Conservation (phyloP, 2,888 invertebrate genomes). For the Aspidapion aeneum region DNA sequence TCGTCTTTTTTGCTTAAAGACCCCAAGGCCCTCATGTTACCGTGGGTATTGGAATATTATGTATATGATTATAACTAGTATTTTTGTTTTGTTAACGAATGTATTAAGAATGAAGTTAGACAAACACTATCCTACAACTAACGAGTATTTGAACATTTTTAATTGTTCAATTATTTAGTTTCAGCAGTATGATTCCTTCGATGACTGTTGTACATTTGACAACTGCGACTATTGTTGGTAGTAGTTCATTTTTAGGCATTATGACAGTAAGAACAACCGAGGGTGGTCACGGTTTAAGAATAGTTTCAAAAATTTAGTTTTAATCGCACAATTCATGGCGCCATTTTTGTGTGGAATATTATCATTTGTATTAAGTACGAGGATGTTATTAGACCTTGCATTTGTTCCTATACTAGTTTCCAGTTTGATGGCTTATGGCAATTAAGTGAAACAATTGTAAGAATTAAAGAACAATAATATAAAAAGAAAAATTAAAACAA, state of each 20-base stretch:
- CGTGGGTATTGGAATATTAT: no score
- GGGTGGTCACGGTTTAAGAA: conserved; percentile 25
- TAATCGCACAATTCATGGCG: conserved; percentile 19
- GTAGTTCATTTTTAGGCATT: conserved; percentile 20
- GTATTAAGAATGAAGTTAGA: conserved; percentile 22
- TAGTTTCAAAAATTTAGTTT: conserved; percentile 23
- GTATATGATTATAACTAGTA: conserved; percentile 16
- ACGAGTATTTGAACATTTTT: conserved; percentile 17
- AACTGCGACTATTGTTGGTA: not conserved
- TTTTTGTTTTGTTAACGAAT: conserved; percentile 17
- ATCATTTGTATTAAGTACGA: conserved; percentile 18
- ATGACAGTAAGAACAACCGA: conserved; percentile 18
- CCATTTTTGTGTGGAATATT: conserved; percentile 24
- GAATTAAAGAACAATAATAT: not conserved
- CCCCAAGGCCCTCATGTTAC: no score
- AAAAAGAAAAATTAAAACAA: no score
- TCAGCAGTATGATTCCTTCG: conserved; percentile 13
- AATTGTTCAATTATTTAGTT: conserved; percentile 13
- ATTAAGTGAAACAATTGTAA: conserved; percentile 14
- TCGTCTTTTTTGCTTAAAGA: no score
- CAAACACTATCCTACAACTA: conserved; percentile 13
- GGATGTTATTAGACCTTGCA: conserved; percentile 12
- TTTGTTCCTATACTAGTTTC: conserved; percentile 14
- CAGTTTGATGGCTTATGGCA: conserved; percentile 12
- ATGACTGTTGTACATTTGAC: conserved; percentile 10